These are phyloP conservation scores for Empis stercorea DNA, from an alignment of 2,888 invertebrate species.

Conservation along the genomic window DNA sequence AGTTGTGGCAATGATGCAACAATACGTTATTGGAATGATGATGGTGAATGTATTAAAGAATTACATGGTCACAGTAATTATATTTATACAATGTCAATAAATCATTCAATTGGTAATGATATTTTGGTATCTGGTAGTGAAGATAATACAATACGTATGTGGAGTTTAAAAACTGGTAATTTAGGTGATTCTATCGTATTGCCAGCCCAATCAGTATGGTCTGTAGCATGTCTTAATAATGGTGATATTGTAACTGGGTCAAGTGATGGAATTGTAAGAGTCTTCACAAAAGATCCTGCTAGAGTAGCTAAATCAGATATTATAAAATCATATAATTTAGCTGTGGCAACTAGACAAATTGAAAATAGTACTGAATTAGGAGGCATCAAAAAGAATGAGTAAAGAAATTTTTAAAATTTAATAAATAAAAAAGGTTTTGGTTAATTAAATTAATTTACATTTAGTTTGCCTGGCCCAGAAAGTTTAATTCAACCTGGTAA, in stretches of 20 bases:
- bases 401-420: slow-evolving; percentile 23
- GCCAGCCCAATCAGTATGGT: slow-evolving; percentile 87
- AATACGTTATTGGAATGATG: slow-evolving; percentile 69
- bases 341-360: slow-evolving; percentile 50
- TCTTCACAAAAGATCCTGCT: slow-evolving; percentile 63
- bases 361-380: slow-evolving; percentile 60
- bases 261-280: slow-evolving; percentile 76
- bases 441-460: slow-evolving; percentile 9
- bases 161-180: slow-evolving; percentile 41
- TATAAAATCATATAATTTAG: slow-evolving; percentile 55
- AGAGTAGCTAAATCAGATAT: slow-evolving; percentile 54
- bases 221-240: slow-evolving; percentile 63
- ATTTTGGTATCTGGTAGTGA: slow-evolving; percentile 78
- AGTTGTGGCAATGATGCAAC: slow-evolving; percentile 90
- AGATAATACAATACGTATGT: slow-evolving; percentile 72
- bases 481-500: slow-evolving; percentile 60
- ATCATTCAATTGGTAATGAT: slow-evolving; percentile 40
- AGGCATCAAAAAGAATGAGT: slow-evolving; percentile 75
- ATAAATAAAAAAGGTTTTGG: too few species aligned
- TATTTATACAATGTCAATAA: slow-evolving; percentile 58
- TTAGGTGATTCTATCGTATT: slow-evolving; percentile 32
- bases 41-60: slow-evolving; percentile 62
- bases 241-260: slow-evolving; percentile 81
- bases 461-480: slow-evolving; percentile 74
- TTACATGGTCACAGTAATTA: slow-evolving; percentile 78